A percentile compares a stretch with the other conserved stretches of the same genome.
These are phyloP conservation scores for Hoplias malabaricus DNA, from an alignment of 2,113 vertebrate species.

Conservation along the genomic window DNA sequence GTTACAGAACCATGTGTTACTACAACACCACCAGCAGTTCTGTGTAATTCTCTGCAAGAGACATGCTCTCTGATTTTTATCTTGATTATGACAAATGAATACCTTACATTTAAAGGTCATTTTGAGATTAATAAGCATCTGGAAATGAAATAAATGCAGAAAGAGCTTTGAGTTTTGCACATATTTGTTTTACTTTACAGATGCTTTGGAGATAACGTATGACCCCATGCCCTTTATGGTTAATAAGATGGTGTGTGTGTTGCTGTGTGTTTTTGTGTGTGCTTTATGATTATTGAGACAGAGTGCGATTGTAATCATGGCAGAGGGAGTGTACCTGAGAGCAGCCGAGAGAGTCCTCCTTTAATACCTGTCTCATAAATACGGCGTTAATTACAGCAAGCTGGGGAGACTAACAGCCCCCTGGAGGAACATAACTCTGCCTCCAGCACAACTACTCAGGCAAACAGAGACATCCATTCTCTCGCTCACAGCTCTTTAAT, in stretches of 20 bases:
- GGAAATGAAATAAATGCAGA: too few species aligned
- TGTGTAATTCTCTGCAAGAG: too few species aligned
- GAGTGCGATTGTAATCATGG: constrained; percentile 63
- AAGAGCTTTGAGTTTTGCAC: too few species aligned
- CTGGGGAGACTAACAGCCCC: constrained; percentile 39
- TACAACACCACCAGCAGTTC: too few species aligned
- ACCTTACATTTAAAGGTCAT: too few species aligned
- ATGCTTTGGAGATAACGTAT: too few species aligned
- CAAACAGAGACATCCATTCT: constrained; percentile 21
- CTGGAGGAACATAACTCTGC: constrained; percentile 37
- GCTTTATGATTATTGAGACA: constrained; percentile 56
- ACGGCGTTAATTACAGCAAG: constrained; percentile 52
- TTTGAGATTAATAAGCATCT: too few species aligned
- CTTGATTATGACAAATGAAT: too few species aligned
- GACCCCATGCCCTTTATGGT: background rate
- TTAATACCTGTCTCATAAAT: constrained; percentile 62
- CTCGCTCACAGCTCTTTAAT: background rate
- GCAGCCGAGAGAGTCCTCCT: constrained; percentile 39
- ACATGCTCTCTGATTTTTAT: too few species aligned
- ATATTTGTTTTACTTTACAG: too few species aligned
- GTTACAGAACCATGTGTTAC: too few species aligned
- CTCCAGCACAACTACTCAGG: background rate
- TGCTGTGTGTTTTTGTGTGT: constrained; percentile 18
- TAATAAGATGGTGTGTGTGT: constrained; percentile 33
- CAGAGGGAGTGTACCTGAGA: constrained; percentile 45